phyloP scores from a whole-genome alignment of 1,140 invertebrate species.

The Dreissena polymorpha region DNA sequence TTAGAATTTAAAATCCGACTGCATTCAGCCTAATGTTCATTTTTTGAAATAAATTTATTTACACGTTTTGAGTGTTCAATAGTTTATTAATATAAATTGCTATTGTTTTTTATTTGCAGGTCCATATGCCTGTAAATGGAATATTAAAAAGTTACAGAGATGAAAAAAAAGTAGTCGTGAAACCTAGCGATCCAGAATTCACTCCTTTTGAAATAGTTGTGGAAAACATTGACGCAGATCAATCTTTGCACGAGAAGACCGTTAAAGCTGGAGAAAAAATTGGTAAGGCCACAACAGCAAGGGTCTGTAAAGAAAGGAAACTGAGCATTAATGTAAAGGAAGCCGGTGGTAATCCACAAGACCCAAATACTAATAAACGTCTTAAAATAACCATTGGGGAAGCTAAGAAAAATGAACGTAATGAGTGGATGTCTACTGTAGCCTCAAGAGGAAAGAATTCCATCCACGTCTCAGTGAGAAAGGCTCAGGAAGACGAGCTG shows the following conservation, averaged over 20 bases:
- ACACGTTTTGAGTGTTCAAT: too few relatives aligned
- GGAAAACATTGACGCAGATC: conserved; percentile 8
- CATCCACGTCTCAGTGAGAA: conserved; percentile 25
- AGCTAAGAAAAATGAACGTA: too few relatives aligned
- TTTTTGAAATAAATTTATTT: too few relatives aligned
- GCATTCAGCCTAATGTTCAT: too few relatives aligned
- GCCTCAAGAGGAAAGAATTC: too few relatives aligned
- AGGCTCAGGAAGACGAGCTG: neutral
- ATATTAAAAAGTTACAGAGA: neutral
- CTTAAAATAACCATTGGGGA: too few relatives aligned
- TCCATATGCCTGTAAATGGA: conserved; percentile 28
- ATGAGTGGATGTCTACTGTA: too few relatives aligned
- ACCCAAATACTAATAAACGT: neutral
- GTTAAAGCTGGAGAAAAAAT: conserved; percentile 16
- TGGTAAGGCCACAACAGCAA: neutral
- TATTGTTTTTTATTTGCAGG: neutral
- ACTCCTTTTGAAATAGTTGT: neutral
- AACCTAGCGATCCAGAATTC: conserved; percentile 25
- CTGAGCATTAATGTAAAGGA: too few relatives aligned
- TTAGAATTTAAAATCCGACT: too few relatives aligned
- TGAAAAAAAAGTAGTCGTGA: neutral
- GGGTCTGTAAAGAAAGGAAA: neutral
- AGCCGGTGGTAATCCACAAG: too few relatives aligned
- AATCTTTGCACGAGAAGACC: neutral
- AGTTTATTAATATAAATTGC: too few relatives aligned